Evolutionary conservation across 2,113 vertebrate genomes (phyloP).

Genomic region (Cercopithecus mona): DNA sequence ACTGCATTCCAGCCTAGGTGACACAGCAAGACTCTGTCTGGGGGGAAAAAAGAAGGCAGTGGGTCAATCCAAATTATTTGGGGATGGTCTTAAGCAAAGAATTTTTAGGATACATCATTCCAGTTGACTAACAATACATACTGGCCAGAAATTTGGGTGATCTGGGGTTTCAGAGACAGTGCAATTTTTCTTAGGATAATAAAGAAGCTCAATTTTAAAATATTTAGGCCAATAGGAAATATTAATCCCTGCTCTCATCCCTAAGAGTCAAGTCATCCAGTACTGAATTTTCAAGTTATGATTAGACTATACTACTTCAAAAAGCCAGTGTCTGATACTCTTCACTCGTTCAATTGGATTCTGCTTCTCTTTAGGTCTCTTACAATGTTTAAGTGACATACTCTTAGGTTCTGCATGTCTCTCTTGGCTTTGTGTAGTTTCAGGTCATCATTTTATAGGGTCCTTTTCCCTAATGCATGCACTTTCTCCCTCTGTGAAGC

Average conservation of each 20-base stretch:
- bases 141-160: not conserved
- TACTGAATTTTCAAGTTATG: not conserved
- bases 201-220: not conserved
- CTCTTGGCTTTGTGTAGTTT: not conserved
- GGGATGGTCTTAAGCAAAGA: not conserved
- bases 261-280: not conserved
- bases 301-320: not conserved
- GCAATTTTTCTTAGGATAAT: not conserved
- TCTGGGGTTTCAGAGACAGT: not conserved
- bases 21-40: too few species aligned
- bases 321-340: not conserved
- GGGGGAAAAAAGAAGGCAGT: too few species aligned
- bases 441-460: not conserved
- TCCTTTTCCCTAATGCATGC: not conserved
- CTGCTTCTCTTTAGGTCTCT: not conserved
- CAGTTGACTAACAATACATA: not conserved
- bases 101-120: not conserved
- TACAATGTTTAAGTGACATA: not conserved
- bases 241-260: not conserved
- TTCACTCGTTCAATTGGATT: not conserved
- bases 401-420: not conserved
- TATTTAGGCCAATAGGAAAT: not conserved
- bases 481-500: not conserved
- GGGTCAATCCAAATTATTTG: not conserved
- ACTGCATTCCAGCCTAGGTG: too few species aligned